A percentile compares a stretch with the other conserved stretches of the same genome.
Conservation (phyloP, 2,113 vertebrate species). For the Solea senegalensis region DNA sequence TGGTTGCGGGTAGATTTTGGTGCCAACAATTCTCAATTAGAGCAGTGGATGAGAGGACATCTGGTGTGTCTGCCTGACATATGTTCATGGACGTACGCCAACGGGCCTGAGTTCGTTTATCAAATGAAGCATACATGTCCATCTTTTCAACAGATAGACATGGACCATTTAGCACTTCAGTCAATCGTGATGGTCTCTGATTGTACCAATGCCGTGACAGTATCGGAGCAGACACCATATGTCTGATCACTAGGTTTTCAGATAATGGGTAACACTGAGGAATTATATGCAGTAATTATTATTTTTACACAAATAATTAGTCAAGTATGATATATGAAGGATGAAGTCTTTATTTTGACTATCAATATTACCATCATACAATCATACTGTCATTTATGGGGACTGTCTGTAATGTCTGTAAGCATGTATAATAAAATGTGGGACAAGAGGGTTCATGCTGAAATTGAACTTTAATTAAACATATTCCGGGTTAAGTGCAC, state of each 20-base stretch:
- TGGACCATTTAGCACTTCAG: background rate
- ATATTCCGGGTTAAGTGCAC: no score
- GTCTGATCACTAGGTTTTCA: background rate
- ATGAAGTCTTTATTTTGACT: no score
- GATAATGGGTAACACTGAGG: background rate
- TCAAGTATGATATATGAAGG: no score
- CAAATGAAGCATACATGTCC: slow-evolving; percentile 31
- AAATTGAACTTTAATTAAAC: no score
- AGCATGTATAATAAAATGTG: no score
- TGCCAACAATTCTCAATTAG: slow-evolving; percentile 70
- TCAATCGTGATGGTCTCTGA: slow-evolving; percentile 22
- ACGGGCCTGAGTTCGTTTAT: slow-evolving; percentile 33
- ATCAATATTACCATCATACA: no score
- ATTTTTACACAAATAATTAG: no score
- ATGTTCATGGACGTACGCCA: slow-evolving; percentile 40
- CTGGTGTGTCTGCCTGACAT: slow-evolving; percentile 51
- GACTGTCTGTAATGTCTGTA: no score
- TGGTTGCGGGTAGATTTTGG: slow-evolving; percentile 64
- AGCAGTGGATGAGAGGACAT: slow-evolving; percentile 63
- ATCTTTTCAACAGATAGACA: slow-evolving; percentile 27
- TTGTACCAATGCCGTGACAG: slow-evolving; percentile 7
- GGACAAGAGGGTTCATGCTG: no score
- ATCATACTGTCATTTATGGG: no score
- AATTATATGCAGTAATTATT: background rate
- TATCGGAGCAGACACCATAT: background rate